These are phyloP conservation scores for Schlechtendalia chinensis DNA, from an alignment of 1,140 invertebrate species.

Conservation along the genomic window DNA sequence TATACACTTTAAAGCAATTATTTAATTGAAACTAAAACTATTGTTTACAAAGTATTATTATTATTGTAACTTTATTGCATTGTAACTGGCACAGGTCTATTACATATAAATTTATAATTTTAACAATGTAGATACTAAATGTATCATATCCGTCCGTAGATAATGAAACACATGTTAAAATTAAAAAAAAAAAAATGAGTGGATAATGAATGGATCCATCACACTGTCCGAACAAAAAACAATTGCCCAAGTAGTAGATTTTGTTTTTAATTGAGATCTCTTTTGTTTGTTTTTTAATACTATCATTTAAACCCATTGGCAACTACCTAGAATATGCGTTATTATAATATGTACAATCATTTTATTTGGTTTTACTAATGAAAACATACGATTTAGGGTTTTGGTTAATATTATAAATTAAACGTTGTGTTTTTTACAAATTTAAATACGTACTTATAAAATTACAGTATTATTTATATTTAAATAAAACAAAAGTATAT, in stretches of 20 bases:
- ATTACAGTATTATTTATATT: conserved; percentile 38
- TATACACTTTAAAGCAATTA: neutral
- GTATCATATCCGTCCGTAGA: conserved; percentile 34
- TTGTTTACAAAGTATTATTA: neutral
- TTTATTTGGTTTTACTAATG: conserved; percentile 20
- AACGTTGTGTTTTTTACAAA: conserved; percentile 24
- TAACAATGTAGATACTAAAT: conserved; percentile 2
- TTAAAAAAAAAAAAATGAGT: too few species aligned
- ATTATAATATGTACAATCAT: neutral
- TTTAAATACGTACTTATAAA: conserved; percentile 34
- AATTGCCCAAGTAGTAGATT: conserved; percentile 8
- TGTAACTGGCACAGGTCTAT: neutral
- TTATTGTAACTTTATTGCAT: neutral
- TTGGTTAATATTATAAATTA: conserved; percentile 26
- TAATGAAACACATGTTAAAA: conserved; percentile 19
- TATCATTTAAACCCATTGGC: neutral
- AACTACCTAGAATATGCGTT: too few species aligned
- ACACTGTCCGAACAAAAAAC: neutral
- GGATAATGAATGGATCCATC: too few species aligned
- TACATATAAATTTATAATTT: neutral
- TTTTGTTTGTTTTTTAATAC: neutral
- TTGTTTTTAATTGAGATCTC: conserved; percentile 21
- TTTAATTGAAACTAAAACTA: neutral
- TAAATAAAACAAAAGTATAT: neutral
- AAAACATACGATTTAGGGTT: neutral